Base-by-base conservation (phyloP, 2,888 invertebrate genomes). In the Thelaira solivaga region DNA sequence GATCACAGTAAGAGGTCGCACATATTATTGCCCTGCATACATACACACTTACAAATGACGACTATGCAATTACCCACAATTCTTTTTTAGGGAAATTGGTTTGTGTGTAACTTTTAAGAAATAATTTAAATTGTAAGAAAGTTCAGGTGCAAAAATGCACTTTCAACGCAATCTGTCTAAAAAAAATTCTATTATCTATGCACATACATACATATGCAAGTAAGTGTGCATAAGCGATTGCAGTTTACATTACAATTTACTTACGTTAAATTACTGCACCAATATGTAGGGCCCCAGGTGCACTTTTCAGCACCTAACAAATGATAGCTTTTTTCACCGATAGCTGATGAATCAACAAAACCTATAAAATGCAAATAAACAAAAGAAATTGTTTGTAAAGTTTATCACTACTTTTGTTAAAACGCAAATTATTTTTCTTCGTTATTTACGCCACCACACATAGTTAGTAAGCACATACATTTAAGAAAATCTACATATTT, bases 241-340 rank as follows among this genome's bases (percentile, higher is more conserved):
- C 18, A 26, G 36, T 1, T n/a, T 53, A 7, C 26, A 26, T 6
- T 26, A 26, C 26, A 4, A 26, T 26, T 26, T 26, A 86, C 88
- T 87, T 82, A 88, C 88, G 85, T 85, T 45, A 88, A 59, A 81
- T 86, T 88, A 7, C 82, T 84, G 88, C 96, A 96, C 95, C 96
- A 96, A 85, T 93, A 95, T 0, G 92, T 90, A 3, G 95, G 95
- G 6, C 96, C 96, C 92, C 93, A 94, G 5, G 94, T 93, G 86
- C 96, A 96, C 84, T 92, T 91, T 51, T 91, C 90, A 57, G 89
- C 88, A 31, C 93, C 93, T 53, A 93, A 80, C 24, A 92, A 84
- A 26, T 59, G 80, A 51, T 81, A 18, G 13, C 10, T 80, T 24
- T 57, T 80, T 24, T 57, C 62, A 43, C 24, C 20, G 8, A 78